Percentiles rank a stretch among this genome's conserved stretches.
Evolutionary conservation across 2,797 vertebrate genomes (phyloP).

Genomic region (Balearica regulorum): DNA sequence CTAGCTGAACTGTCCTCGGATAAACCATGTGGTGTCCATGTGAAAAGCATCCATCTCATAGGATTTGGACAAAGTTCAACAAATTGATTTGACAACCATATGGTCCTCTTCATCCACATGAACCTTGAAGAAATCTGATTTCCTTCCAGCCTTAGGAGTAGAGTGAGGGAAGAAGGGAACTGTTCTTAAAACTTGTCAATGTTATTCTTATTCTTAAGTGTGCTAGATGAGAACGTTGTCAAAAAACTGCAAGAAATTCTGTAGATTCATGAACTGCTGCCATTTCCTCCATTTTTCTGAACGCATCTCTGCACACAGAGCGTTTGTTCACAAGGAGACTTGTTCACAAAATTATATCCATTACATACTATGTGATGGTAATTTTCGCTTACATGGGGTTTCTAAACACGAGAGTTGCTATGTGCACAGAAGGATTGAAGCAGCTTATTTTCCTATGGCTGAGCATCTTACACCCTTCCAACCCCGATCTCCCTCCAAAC

Average conservation of each 20-base stretch:
- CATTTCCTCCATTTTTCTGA: background rate
- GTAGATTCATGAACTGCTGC: background rate
- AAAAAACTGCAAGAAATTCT: background rate
- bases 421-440: background rate
- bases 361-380: background rate
- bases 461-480: background rate
- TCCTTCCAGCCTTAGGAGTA: conserved; percentile 11
- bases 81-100: conserved; percentile 46
- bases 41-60: background rate
- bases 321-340: background rate
- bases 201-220: background rate
- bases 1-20: conserved; percentile 4
- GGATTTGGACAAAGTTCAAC: conserved; percentile 7
- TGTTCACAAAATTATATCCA: background rate
- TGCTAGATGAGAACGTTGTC: background rate
- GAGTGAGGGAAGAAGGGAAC: background rate
- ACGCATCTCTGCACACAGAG: background rate
- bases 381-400: background rate
- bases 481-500: background rate
- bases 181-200: background rate
- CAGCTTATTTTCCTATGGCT: background rate
- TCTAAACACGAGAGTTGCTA: background rate
- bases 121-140: conserved; percentile 44
- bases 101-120: conserved; percentile 31
- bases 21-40: conserved; percentile 45